phyloP scores from a whole-genome alignment of 2,797 vertebrate species.

The Loriculus beryllinus region DNA sequence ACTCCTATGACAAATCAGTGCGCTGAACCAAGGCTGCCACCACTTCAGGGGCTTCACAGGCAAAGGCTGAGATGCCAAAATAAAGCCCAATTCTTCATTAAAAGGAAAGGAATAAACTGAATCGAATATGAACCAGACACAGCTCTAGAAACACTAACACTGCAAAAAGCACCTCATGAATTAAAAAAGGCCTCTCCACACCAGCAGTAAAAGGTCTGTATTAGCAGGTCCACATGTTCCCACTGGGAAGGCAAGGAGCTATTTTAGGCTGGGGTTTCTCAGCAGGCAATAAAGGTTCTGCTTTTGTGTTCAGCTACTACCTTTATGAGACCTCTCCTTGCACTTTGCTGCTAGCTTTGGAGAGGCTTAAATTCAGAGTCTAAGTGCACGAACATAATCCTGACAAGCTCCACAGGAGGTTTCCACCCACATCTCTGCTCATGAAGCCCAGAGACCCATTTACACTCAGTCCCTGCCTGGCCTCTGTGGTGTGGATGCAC shows the following conservation, averaged over 20 bases:
- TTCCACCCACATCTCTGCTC: neutral
- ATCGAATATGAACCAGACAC: neutral
- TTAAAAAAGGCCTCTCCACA: neutral
- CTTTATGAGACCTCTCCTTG: neutral
- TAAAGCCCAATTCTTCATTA: neutral
- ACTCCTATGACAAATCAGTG: neutral
- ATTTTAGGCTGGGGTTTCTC: neutral
- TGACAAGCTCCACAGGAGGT: neutral
- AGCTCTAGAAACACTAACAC: neutral
- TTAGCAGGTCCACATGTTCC: neutral
- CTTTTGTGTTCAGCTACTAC: neutral
- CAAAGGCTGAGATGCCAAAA: neutral
- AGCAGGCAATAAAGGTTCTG: neutral
- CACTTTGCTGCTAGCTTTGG: neutral
- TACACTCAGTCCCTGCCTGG: neutral
- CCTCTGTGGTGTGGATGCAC: neutral
- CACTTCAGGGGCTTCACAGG: neutral
- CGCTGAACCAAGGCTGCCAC: neutral
- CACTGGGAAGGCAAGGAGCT: neutral
- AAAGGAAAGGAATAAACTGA: neutral
- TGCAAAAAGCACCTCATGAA: neutral
- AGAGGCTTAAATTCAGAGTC: neutral
- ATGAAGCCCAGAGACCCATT: neutral
- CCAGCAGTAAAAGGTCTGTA: neutral
- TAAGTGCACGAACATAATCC: neutral